Evolutionary conservation across 2,888 invertebrate species (phyloP), one percentile per base, ranked within the genome.

Genomic region (Rhodophaea formosa): DNA sequence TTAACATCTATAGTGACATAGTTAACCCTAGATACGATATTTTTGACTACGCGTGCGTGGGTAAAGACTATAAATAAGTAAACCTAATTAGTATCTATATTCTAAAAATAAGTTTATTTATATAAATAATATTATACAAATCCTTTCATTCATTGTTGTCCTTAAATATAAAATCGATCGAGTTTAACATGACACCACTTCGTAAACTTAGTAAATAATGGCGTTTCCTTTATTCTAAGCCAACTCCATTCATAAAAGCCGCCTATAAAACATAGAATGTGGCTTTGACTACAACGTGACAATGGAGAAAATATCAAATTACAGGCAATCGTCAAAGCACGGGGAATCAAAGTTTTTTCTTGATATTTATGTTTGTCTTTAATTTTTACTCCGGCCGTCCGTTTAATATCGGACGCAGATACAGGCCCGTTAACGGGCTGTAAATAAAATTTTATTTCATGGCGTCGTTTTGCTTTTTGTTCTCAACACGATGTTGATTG

Each of bases 381-480:
- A 88, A 89, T 88, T 89, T 91, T 89, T 86, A 87, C 88, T 86
- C 77, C 80, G 74, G 83, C 75, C 81, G 84, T 82, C 86, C 88
- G 84, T 90, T 89, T 89, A 87, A 89, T 88, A 88, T 88, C 77
- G 84, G 78, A 80, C 80, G 77, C 75, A 76, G 78, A 80, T 79
- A 77, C 75, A 76, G 76, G 80, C 79, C 80, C 79, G 87, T 90
- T 91, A 90, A 91, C 88, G 90, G 87, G 82, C 89, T 80, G 82
- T 86, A 84, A 86, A 90, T 89, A 86, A 87, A 87, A 87, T 86
- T 88, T 89, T 90, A 89, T 90, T 88, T 88, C 80, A 84, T 84
- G 82, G 82, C 79, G 75, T 78, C 72, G 70, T 73, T 69, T 78
- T 75, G 74, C 75, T 81, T 81, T 84, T 86, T 86, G 80, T 82